Percentiles rank a stretch among this genome's conserved stretches.
Evolutionary conservation across 2,888 invertebrate genomes (phyloP).

Genomic region (Harmothoe impar): DNA sequence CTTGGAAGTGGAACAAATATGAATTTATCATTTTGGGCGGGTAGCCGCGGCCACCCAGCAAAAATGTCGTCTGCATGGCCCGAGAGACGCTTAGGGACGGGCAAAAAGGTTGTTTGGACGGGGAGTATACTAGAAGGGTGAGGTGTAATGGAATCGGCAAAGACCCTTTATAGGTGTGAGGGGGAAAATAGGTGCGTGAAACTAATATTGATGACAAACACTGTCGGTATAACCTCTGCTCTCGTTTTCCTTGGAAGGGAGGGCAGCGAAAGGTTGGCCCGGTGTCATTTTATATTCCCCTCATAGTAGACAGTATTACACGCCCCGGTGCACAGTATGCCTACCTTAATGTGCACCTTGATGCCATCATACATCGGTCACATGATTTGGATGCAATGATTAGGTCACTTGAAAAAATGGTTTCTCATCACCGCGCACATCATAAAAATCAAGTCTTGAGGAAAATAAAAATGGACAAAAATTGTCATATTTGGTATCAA

Average conservation of each 20-base stretch:
- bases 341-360: too few species aligned
- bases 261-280: background rate
- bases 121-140: constrained; percentile 39
- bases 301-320: background rate
- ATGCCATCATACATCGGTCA: too few species aligned
- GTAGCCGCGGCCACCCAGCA: background rate
- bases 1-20: constrained; percentile 48
- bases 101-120: constrained; percentile 22
- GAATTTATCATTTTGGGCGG: constrained; percentile 51
- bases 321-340: too few species aligned
- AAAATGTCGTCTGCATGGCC: background rate
- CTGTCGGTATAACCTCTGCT: constrained; percentile 26
- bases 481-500: too few species aligned
- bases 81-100: constrained; percentile 30
- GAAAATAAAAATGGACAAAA: too few species aligned
- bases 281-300: background rate
- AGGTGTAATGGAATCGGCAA: constrained; percentile 31
- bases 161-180: constrained; percentile 42
- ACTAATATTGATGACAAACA: constrained; percentile 39
- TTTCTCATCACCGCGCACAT: too few species aligned
- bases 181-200: constrained; percentile 45
- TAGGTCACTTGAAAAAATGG: too few species aligned
- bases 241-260: constrained; percentile 8
- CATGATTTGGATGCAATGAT: too few species aligned
- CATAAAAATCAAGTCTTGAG: too few species aligned